Conservation (phyloP, 1,140 invertebrate genomes). For the Drosophila ohnishii region DNA sequence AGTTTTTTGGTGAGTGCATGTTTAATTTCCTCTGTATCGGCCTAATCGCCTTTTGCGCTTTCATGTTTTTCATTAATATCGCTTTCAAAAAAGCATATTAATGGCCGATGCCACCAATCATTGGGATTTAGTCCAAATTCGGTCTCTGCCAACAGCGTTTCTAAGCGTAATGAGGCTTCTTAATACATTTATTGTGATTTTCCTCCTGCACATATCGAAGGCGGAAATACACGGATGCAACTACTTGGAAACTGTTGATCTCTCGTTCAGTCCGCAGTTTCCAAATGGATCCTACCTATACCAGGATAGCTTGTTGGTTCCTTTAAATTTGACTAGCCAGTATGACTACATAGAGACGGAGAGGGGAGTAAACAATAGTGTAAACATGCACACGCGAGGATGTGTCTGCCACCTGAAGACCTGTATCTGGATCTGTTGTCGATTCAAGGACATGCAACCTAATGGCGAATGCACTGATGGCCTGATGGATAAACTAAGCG, state of each 20-base stretch:
- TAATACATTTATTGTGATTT: background rate
- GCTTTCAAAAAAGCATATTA: too few species aligned
- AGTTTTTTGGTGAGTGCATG: too few species aligned
- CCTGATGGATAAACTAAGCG: background rate
- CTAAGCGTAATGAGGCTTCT: background rate
- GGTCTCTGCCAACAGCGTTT: background rate
- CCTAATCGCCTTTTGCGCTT: too few species aligned
- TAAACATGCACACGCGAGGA: background rate
- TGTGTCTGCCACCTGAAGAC: background rate
- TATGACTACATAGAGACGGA: background rate
- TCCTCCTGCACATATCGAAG: background rate
- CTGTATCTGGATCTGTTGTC: background rate
- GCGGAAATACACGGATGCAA: background rate
- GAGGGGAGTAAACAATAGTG: background rate
- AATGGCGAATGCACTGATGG: background rate
- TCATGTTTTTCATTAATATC: too few species aligned
- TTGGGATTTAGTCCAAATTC: background rate
- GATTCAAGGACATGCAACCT: background rate
- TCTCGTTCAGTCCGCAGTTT: background rate
- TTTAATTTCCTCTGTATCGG: too few species aligned
- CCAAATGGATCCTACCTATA: background rate
- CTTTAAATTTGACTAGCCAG: background rate
- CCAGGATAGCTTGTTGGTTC: background rate
- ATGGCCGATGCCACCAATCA: background rate
- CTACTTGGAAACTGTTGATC: background rate